Conservation (phyloP, 2,113 vertebrate species). For the Quiscalus mexicanus region DNA sequence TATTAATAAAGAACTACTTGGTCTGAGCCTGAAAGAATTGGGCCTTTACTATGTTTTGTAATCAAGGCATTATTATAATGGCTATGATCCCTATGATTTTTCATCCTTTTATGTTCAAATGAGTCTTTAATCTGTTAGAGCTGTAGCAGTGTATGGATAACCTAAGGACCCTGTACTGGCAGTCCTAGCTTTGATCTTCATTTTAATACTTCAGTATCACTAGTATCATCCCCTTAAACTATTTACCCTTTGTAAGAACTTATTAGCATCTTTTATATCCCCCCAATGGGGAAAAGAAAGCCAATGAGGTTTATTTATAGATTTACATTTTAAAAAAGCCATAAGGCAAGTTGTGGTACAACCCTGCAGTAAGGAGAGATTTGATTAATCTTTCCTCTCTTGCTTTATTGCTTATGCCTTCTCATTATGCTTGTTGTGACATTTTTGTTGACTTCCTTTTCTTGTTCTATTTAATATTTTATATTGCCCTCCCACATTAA, state of each 20-base stretch:
- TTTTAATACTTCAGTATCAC: conserved; percentile 14
- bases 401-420: not conserved
- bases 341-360: not conserved
- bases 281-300: not conserved
- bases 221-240: conserved; percentile 34
- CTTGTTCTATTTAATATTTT: not conserved
- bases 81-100: not conserved
- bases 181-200: conserved; percentile 35
- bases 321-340: not conserved
- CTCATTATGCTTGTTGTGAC: not conserved
- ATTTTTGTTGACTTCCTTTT: not conserved
- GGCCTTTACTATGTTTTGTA: not conserved
- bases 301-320: not conserved
- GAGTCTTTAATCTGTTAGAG: conserved; percentile 45
- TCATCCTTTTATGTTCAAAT: conserved; percentile 13
- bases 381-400: not conserved
- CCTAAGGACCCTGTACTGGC: not conserved
- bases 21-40: not conserved
- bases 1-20: not conserved
- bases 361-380: not conserved
- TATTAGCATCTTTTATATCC: not conserved
- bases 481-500: not conserved
- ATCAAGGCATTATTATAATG: not conserved
- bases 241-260: conserved; percentile 28
- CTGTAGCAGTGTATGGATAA: not conserved